phyloP scores from a whole-genome alignment of 2,113 vertebrate species.

The Heterotilapia buettikoferi region DNA sequence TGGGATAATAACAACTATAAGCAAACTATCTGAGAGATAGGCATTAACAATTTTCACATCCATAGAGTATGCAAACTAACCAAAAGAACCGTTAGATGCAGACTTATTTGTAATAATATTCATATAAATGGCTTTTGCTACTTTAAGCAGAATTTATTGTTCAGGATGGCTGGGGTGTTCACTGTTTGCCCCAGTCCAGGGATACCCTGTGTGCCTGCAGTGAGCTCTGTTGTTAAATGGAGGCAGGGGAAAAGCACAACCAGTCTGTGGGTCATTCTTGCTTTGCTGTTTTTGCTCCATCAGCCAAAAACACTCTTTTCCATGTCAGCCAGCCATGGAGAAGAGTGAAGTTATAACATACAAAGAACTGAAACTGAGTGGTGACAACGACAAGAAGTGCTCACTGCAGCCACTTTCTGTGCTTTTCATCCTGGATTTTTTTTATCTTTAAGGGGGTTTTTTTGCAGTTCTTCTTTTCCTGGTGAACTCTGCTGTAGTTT shows the following conservation, averaged over 20 bases:
- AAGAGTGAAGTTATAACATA: not conserved
- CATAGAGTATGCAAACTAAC: not conserved
- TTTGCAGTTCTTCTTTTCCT: not conserved
- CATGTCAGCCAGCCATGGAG: not conserved
- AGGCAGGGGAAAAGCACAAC: not conserved
- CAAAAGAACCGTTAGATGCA: not conserved
- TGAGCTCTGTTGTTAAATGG: fast-evolving
- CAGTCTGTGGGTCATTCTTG: not conserved
- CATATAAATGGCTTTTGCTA: not conserved
- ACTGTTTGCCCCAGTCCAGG: not conserved
- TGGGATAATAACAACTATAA: not conserved
- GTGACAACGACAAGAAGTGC: not conserved
- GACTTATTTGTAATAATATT: not conserved
- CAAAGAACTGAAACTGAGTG: not conserved
- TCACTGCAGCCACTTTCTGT: fast-evolving
- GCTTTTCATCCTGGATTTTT: not conserved
- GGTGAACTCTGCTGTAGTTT: not conserved
- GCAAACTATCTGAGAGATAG: not conserved
- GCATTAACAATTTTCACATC: not conserved
- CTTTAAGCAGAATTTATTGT: not conserved
- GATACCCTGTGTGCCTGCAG: not conserved
- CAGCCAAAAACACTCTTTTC: not conserved
- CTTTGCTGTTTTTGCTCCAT: not conserved
- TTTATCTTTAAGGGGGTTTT: fast-evolving
- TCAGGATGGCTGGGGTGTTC: not conserved